Evolutionary conservation across 2,797 vertebrate species (phyloP), one percentile per base, ranked within the genome.

Genomic region (Hippoglossus hippoglossus): DNA sequence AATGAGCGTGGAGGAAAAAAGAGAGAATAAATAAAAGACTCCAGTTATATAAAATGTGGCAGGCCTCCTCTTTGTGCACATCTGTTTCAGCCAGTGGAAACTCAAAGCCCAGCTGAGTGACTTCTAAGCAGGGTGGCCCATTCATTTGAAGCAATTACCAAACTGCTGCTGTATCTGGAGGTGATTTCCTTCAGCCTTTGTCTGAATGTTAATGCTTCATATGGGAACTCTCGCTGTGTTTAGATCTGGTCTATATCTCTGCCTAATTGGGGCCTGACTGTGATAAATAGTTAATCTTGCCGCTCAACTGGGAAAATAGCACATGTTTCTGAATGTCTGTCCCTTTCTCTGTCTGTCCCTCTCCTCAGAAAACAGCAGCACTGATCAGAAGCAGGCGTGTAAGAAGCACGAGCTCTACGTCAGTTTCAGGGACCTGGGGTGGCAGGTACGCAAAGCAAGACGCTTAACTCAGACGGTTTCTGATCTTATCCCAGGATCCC

Each of bases 401-500:
- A 99, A 98, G 95, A 99, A 99, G 89, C 98, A 99, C 0, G 98
- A 99, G 91, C 95, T 99, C 69, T 98, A 97, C 9, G 97, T 98
- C 93, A 99, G 98, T 81, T 99, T 97, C 95, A 95, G 96, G n/a
- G 97, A 98, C 92, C 94, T 99, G 80, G 97, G 97, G 72, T 99
- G 98, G 98, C 98, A 99, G 97, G 98, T 99, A 94, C 84, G 87
- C 79, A 77, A 67, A 61, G 44, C 6, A 19, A 6, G 44, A 46
- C 18, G 2, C 44, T 13, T 12, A 4, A 39, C 36, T 39, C 11
- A 31, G 28, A 31, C 6, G 55, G 11, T 61, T 73, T 28, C 63
- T 41, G 3, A 21, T 79, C 18, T 61, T 19, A 69, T 63, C 36
- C 51, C 36, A 59, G 41, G 46, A 63, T 70, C 71, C 31, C 31